phyloP scores from a whole-genome alignment of 2,113 vertebrate genomes.

The Caretta caretta region DNA sequence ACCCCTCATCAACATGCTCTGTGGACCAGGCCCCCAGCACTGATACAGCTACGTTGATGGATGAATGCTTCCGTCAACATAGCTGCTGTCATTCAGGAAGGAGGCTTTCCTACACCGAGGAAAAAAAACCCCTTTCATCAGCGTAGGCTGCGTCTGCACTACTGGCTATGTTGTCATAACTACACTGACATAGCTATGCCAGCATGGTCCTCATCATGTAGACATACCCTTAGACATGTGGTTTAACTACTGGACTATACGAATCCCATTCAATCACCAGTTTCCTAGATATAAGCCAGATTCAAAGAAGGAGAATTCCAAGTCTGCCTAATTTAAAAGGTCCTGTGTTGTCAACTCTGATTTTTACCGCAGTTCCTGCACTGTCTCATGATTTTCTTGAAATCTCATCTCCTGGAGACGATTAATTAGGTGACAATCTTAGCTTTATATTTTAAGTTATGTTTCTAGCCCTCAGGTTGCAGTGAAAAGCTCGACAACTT shows the following conservation, averaged over 20 bases:
- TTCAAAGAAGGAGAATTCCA: not conserved
- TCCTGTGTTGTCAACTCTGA: not conserved
- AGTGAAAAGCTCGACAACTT: not conserved
- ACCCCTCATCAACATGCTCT: no score
- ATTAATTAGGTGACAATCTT: not conserved
- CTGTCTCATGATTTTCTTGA: not conserved
- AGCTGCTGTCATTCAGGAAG: no score
- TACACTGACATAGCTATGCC: no score
- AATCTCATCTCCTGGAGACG: not conserved
- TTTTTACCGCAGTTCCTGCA: not conserved
- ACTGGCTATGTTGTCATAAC: no score
- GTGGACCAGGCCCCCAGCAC: no score
- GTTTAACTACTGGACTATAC: not conserved
- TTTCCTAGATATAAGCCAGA: not conserved
- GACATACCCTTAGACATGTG: not conserved
- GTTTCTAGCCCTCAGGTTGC: not conserved
- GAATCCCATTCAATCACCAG: not conserved
- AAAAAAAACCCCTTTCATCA: no score
- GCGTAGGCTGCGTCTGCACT: no score
- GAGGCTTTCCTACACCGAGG: no score
- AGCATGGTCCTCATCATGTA: no score
- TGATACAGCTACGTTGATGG: no score
- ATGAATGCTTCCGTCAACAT: no score
- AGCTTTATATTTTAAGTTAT: not conserved
- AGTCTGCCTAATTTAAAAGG: not conserved